Percentiles rank a stretch among this genome's conserved stretches.
These are phyloP conservation scores for Heteronetta atricapilla DNA, from an alignment of 2,113 vertebrate species.

Conservation along the genomic window DNA sequence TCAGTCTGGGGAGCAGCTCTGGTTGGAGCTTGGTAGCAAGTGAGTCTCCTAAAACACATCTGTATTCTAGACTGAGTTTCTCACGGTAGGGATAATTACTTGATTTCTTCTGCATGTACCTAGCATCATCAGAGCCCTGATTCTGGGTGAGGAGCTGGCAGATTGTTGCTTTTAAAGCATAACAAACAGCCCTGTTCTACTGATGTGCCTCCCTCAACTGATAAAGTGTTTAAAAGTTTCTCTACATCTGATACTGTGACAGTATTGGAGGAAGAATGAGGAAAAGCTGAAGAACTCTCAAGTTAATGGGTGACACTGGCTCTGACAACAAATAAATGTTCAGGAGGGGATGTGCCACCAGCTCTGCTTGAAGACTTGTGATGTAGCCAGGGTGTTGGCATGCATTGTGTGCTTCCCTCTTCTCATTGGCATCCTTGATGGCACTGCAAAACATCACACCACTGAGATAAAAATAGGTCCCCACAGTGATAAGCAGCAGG, in stretches of 20 bases:
- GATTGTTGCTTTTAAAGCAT: background rate
- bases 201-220: background rate
- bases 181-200: background rate
- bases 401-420: background rate
- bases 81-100: background rate
- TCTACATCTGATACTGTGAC: background rate
- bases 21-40: background rate
- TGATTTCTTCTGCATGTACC: fast-evolving
- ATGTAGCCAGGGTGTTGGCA: background rate
- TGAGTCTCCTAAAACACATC: background rate
- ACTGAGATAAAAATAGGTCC: background rate
- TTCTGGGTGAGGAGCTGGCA: background rate
- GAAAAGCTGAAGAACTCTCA: background rate
- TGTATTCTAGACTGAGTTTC: background rate
- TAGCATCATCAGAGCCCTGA: background rate
- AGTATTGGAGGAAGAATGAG: background rate
- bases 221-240: background rate
- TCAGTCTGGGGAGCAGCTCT: background rate
- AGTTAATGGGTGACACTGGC: fast-evolving
- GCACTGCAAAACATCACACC: background rate
- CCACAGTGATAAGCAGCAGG: background rate
- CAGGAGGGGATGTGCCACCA: fast-evolving
- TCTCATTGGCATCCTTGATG: background rate
- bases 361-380: background rate
- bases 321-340: background rate